A percentile compares a stretch with the other conserved stretches of the same genome.
phyloP scores from a whole-genome alignment of 2,113 vertebrate species.

The Mormoops blainvillei region DNA sequence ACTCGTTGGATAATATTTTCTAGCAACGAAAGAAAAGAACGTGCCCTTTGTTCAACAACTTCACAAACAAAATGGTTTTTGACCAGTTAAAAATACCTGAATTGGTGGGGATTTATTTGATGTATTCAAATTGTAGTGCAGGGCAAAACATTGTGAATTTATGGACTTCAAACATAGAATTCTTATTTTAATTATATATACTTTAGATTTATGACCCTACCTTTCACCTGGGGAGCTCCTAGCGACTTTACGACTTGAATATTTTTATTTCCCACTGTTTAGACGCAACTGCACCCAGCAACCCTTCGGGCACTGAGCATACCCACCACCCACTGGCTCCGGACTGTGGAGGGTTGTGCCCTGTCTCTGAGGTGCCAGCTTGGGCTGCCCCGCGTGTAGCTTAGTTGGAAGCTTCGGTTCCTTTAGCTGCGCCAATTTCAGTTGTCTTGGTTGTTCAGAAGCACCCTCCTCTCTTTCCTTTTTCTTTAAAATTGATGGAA shows the following conservation, averaged over 20 bases:
- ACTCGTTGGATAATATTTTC: not conserved
- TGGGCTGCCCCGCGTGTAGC: fast-evolving
- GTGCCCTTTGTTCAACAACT: not conserved
- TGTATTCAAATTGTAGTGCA: not conserved
- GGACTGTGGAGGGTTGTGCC: not conserved
- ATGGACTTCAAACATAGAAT: not conserved
- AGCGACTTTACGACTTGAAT: not conserved
- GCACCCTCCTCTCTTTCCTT: not conserved
- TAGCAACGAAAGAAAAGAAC: conserved; percentile 32
- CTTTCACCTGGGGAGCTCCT: not conserved
- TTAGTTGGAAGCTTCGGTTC: not conserved
- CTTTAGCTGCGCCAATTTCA: not conserved
- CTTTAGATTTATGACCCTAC: not conserved
- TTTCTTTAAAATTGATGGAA: not conserved
- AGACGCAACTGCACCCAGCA: not conserved
- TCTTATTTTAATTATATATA: not conserved
- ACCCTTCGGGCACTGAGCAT: not conserved
- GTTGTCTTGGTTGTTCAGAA: not conserved
- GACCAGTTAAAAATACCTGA: not conserved
- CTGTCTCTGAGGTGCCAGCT: not conserved
- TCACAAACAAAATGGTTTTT: not conserved
- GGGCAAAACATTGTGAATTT: not conserved
- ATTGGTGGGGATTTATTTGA: not conserved
- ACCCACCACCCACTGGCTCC: not conserved
- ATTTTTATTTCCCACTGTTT: not conserved